These are phyloP conservation scores for Pharmacophagus antenor DNA, from an alignment of 2,888 invertebrate genomes.

Conservation along the genomic window DNA sequence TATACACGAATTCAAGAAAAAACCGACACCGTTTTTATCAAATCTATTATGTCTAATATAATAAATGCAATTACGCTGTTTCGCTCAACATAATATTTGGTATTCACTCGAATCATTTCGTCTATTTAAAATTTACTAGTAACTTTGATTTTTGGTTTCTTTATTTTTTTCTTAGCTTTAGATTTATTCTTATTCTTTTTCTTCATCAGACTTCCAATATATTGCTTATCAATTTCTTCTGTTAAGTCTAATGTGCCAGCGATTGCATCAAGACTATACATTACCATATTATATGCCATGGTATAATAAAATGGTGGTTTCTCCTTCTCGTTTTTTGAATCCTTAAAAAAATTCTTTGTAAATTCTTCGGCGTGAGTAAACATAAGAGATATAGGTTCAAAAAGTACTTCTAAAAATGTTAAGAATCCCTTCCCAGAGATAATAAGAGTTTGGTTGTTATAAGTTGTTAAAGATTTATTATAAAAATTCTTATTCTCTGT, in stretches of 20 bases:
- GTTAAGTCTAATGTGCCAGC: conserved; percentile 57
- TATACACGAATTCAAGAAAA: background rate
- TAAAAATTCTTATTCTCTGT: background rate
- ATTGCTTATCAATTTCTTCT: conserved; percentile 47
- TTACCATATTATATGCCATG: conserved; percentile 54
- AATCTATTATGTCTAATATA: conserved; percentile 34
- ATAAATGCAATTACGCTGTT: conserved; percentile 42
- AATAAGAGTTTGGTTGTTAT: background rate
- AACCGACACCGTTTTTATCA: conserved; percentile 40
- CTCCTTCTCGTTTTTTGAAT: conserved; percentile 45
- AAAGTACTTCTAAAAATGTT: conserved; percentile 46
- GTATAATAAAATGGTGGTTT: conserved; percentile 59
- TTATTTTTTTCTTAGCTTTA: conserved; percentile 35
- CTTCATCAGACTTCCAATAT: conserved; percentile 35
- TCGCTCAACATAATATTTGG: background rate
- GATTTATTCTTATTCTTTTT: conserved; percentile 36
- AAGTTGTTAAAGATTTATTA: background rate
- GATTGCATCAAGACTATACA: conserved; percentile 58
- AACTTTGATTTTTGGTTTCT: conserved; percentile 33
- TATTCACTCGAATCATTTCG: background rate
- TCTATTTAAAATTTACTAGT: conserved; percentile 30
- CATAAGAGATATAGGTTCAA: conserved; percentile 46
- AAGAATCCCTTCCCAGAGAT: conserved; percentile 42
- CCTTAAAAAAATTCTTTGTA: conserved; percentile 49
- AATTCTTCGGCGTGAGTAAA: conserved; percentile 47